A percentile compares a stretch with the other conserved stretches of the same genome.
Evolutionary conservation across 2,797 vertebrate species (phyloP).

Genomic region (Mastacembelus armatus): DNA sequence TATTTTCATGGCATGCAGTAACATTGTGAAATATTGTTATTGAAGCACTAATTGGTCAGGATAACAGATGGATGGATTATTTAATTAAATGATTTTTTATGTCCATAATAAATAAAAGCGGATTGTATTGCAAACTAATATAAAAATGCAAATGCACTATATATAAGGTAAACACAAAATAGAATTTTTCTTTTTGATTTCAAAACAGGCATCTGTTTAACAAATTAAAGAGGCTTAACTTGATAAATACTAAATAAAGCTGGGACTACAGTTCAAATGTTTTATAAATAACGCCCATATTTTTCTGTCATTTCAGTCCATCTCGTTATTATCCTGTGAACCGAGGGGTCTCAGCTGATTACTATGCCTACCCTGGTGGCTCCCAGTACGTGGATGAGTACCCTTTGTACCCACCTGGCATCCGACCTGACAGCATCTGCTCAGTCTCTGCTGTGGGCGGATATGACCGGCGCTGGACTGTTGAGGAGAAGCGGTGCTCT

Average conservation of each 20-base stretch:
- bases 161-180: too few species aligned
- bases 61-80: too few species aligned
- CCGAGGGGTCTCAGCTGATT: constrained; percentile 85
- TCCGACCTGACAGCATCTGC: constrained; percentile 95
- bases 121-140: too few species aligned
- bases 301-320: constrained; percentile 79
- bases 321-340: constrained; percentile 86
- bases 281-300: too few species aligned
- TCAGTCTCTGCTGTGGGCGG: constrained; percentile 88
- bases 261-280: too few species aligned
- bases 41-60: not conserved
- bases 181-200: too few species aligned
- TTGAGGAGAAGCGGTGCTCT: constrained; percentile 88
- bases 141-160: too few species aligned
- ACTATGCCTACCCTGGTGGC: constrained; percentile 85
- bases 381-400: constrained; percentile 90
- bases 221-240: too few species aligned
- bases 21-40: not conserved
- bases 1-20: not conserved
- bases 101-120: too few species aligned
- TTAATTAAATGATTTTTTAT: too few species aligned
- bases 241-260: too few species aligned
- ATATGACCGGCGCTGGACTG: constrained; percentile 88
- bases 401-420: constrained; percentile 87
- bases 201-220: too few species aligned